Base-by-base conservation (phyloP, 1,140 invertebrate species). In the Ptiloglossa arizonensis region DNA sequence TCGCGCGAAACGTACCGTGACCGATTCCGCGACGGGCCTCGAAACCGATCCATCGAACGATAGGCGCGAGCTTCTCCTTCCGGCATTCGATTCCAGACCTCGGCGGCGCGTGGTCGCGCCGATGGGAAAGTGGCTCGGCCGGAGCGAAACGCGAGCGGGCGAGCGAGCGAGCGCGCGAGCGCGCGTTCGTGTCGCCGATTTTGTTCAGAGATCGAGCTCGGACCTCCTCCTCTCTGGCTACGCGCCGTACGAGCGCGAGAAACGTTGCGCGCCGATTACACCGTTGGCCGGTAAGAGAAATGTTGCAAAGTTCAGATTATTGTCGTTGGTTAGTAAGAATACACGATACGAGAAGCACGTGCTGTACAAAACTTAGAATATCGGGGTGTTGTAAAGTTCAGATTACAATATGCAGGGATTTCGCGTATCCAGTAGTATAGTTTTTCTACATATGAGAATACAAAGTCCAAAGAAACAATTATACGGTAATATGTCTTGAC, bases 201-300 rank as follows among this genome's bases (percentile, higher is more conserved):
- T 80, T 80, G 62, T 59, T 50, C 56, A 9, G 19, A 19, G 17
- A 19, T 0, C 1, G 22, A 13, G 6, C 50, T 22, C 24, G 48
- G n/a, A 19, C n/a, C 38, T 32, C 19, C n/a, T 24, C 11, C 8
- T 17, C 8, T 11, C 24, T 27, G 11, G 11, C 38, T 60, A 41
- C 32, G 70, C 13, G 59, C n/a, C 11, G 57, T 22, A 19, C 8
- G 17, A 13, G 19, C 44, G 50, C 35, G 32, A 69, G 74, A 79
- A 83, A 83, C 72, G 80, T 91, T 90, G 90, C 89, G 86, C 89
- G 88, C 83, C 87, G 89, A 91, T 90, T 90, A 89, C 86, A 86
- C 87, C 80, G 88, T 87, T 84, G 82, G 79, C 60, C 84, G 81
- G 88, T 88, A 86, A 86, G 88, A 90, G 88, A 91, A 90, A n/a